Evolutionary conservation across 2,797 vertebrate species (phyloP), one percentile per base, ranked within the genome.

Genomic region (Pseudotriccus pelzelni): DNA sequence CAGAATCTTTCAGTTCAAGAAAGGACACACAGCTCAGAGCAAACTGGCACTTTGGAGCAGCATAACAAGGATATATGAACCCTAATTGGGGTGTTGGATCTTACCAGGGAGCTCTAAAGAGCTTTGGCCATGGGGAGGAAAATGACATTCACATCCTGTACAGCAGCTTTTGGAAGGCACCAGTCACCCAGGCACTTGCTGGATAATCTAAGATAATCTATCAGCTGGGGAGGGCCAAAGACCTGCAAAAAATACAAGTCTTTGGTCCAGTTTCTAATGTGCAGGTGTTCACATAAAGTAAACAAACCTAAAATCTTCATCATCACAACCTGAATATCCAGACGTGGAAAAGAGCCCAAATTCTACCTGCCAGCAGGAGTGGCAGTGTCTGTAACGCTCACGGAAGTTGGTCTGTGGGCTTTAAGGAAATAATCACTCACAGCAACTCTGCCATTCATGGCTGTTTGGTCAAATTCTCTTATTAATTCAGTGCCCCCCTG

Each of bases 201-300:
- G 82, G 8, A 1, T 84, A 83, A 78, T 62, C 44, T 34, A 63
- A 77, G 9, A 69, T 66, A 87, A 93, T 79, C 55, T 90, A 92
- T 18, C 92, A 85, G 81, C 74, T 84, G 67, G 10, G 1, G 19
- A 92, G 70, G 77, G 89, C 39, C 86, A 95, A 93, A 94, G 95
- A 96, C 77, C 95, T 88, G 74, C 86, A 95, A 96, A 78, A 92
- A 89, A 92, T 15, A 92, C 85, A 60, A 88, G 90, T 69, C 95
- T 93, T 64, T 74, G 90, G 74, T 84, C 50, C 69, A 50, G 66
- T 46, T 84, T 83, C 69, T 64, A 4, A n/a, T 1, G 44, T 50
- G 58, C 53, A 90, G 68, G 39, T 47, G 64, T 59, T 88, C 58
- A 72, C 73, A 37, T 37, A 0, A 75, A 72, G 82, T 27, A 88